Conservation (phyloP, 2,113 vertebrate genomes). For the Azemiops feae region DNA sequence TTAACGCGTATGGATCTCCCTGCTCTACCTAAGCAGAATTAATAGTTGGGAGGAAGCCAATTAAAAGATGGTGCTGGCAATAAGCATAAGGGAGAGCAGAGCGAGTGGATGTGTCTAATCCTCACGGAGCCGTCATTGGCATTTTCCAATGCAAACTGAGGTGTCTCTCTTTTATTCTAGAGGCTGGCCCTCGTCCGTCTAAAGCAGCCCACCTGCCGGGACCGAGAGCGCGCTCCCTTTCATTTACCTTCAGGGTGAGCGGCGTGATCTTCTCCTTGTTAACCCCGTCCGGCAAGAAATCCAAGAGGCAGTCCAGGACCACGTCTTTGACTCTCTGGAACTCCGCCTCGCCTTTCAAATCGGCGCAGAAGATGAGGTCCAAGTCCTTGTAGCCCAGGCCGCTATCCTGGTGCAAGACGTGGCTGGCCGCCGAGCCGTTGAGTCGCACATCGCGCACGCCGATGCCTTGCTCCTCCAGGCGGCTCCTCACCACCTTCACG, state of each 20-base stretch:
- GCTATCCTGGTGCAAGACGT: slow-evolving; percentile 92
- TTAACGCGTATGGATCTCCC: not conserved
- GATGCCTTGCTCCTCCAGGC: slow-evolving; percentile 89
- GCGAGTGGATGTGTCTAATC: fast-evolving
- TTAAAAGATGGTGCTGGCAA: not conserved
- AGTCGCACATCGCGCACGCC: slow-evolving; percentile 89
- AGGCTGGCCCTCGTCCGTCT: not conserved
- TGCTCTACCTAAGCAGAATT: not conserved
- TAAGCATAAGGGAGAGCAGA: not conserved
- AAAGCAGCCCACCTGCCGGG: not conserved
- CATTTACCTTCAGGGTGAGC: slow-evolving; percentile 91
- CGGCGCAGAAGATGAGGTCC: slow-evolving; percentile 96
- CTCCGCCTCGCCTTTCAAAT: slow-evolving; percentile 90
- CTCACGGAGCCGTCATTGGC: not conserved
- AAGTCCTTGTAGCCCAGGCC: slow-evolving; percentile 97
- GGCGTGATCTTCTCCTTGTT: slow-evolving; percentile 97
- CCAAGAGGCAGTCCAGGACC: slow-evolving; percentile 95
- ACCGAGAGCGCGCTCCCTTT: slow-evolving; percentile 23
- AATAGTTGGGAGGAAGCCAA: not conserved
- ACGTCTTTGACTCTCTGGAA: slow-evolving; percentile 98
- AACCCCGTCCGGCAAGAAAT: slow-evolving; percentile 96
- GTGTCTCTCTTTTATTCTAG: not conserved
- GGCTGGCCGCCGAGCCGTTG: slow-evolving; percentile 95
- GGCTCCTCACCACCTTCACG: slow-evolving; percentile 89
- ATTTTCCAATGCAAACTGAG: not conserved